Conservation (phyloP, 2,113 vertebrate species). For the Gnathonemus longibarbis region DNA sequence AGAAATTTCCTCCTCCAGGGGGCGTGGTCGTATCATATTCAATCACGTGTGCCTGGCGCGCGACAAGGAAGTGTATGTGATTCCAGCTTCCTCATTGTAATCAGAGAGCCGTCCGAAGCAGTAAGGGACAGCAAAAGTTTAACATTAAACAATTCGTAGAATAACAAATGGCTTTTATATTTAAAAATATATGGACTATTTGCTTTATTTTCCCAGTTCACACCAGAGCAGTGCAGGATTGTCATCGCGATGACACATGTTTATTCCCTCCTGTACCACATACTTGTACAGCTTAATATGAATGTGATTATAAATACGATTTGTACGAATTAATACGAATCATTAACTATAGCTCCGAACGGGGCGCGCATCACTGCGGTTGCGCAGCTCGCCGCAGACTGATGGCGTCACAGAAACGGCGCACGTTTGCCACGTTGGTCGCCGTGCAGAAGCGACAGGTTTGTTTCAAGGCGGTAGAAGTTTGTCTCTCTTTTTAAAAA, state of each 20-base stretch:
- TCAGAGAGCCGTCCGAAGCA: background rate
- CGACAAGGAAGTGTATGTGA: background rate
- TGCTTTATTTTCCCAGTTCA: background rate
- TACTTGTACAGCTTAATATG: background rate
- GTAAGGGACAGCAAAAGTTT: background rate
- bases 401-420: constrained; percentile 53
- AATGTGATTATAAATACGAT: background rate
- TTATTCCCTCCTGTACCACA: background rate
- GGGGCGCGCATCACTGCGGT: background rate
- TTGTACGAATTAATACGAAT: background rate
- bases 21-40: background rate
- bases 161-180: background rate
- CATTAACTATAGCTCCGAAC: background rate
- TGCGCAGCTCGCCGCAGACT: constrained; percentile 38
- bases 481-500: constrained; percentile 30
- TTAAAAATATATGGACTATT: background rate
- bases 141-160: background rate
- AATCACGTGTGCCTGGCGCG: background rate
- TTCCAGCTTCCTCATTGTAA: background rate
- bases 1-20: background rate
- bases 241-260: background rate
- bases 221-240: background rate
- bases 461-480: constrained; percentile 32
- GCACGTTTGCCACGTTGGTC: constrained; percentile 67
- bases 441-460: constrained; percentile 37